Percentiles rank a stretch among this genome's conserved stretches.
Evolutionary conservation across 2,797 vertebrate genomes (phyloP).

Genomic region (Anomalospiza imberbis): DNA sequence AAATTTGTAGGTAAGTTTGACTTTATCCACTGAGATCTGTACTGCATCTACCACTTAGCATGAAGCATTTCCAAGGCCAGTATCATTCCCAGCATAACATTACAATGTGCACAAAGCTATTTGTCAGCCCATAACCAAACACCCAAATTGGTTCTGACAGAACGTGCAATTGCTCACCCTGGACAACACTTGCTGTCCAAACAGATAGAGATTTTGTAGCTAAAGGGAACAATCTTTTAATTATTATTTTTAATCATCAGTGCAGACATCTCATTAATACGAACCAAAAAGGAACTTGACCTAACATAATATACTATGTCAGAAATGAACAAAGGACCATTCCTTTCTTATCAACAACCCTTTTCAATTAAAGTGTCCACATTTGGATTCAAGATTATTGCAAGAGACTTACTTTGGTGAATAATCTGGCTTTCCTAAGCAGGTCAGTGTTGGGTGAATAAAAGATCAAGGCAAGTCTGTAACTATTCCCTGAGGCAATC

Average conservation of each 20-base stretch:
- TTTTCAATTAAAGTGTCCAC: slow-evolving; percentile 22
- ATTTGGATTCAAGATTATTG: background rate
- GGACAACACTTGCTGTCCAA: slow-evolving; percentile 28
- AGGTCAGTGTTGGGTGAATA: background rate
- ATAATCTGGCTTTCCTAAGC: background rate
- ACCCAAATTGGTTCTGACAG: background rate
- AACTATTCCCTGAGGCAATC: background rate
- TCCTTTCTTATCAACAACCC: background rate
- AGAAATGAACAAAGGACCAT: background rate
- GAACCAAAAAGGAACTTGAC: slow-evolving; percentile 15
- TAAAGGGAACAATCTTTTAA: background rate
- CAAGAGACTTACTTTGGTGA: background rate
- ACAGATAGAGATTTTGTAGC: background rate
- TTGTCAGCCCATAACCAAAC: slow-evolving; percentile 14
- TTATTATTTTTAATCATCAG: slow-evolving; percentile 12
- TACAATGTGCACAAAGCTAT: background rate
- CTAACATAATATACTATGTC: background rate
- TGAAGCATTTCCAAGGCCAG: background rate
- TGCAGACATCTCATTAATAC: background rate
- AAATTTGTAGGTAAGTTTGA: background rate
- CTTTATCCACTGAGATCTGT: background rate
- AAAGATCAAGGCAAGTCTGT: background rate
- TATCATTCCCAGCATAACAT: background rate
- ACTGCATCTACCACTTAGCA: background rate
- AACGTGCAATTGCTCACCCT: background rate